phyloP scores from a whole-genome alignment of 2,113 vertebrate genomes.

The Spea multiplicata region DNA sequence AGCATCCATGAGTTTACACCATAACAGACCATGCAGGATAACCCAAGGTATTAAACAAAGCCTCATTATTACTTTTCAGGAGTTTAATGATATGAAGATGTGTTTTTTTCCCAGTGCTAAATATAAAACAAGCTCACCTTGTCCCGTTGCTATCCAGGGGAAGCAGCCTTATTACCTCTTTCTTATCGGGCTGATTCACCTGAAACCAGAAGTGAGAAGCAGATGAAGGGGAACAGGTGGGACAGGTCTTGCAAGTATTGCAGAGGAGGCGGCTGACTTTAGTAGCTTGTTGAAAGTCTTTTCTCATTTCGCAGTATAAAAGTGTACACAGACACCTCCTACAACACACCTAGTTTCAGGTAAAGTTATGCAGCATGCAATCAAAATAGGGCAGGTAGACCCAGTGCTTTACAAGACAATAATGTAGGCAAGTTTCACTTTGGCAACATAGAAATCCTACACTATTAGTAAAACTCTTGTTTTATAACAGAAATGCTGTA shows the following conservation, averaged over 20 bases:
- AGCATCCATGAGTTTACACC: too few species aligned
- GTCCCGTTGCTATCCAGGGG: background rate
- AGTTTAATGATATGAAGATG: too few species aligned
- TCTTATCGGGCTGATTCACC: slow-evolving; percentile 3
- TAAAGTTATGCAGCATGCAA: background rate
- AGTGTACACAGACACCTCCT: slow-evolving; percentile 7
- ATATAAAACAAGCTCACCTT: slow-evolving; percentile 10
- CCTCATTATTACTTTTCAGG: too few species aligned
- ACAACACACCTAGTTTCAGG: background rate
- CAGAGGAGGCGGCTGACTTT: slow-evolving; percentile 2
- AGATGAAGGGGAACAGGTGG: slow-evolving; percentile 42
- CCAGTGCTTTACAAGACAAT: too few species aligned
- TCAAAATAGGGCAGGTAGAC: too few species aligned
- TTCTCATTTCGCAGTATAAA: slow-evolving; percentile 16
- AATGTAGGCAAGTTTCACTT: too few species aligned
- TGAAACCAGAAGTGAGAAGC: slow-evolving; percentile 10
- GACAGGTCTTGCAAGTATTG: slow-evolving; percentile 32
- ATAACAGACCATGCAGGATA: too few species aligned
- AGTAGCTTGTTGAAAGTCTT: background rate
- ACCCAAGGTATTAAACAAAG: too few species aligned
- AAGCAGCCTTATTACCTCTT: background rate
- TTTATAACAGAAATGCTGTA: too few species aligned
- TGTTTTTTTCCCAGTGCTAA: too few species aligned
- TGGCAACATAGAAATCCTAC: too few species aligned
- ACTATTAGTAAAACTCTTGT: too few species aligned